These are phyloP conservation scores for Anneissia japonica DNA, from an alignment of 35 echinoderm and acorn worm species.

Conservation along the genomic window DNA sequence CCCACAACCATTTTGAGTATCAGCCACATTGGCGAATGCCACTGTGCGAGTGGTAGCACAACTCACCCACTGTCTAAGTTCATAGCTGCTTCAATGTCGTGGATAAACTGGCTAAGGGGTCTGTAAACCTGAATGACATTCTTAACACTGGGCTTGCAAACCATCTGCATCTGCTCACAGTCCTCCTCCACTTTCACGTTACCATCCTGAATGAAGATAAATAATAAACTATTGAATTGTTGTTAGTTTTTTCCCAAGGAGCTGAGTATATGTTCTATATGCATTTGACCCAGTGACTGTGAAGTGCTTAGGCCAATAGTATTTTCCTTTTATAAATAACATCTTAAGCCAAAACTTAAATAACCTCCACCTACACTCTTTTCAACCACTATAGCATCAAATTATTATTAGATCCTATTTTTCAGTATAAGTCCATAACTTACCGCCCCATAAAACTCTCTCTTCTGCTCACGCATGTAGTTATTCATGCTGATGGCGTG, in stretches of 20 bases:
- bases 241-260: too few species aligned
- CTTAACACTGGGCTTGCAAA: constrained; percentile 83
- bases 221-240: neutral
- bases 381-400: neutral
- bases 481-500: constrained; percentile 98
- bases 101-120: constrained; percentile 76
- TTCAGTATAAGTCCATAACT: neutral
- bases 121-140: constrained; percentile 96
- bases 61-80: constrained; percentile 67
- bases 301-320: too few species aligned
- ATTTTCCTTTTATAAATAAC: too few species aligned
- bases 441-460: constrained; percentile 91
- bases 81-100: constrained; percentile 81
- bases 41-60: too few species aligned
- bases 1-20: too few species aligned
- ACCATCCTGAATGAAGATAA: constrained; percentile 45
- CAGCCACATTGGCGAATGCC: too few species aligned
- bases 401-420: neutral
- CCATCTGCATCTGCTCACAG: constrained; percentile 71
- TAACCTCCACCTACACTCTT: too few species aligned
- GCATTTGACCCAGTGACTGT: too few species aligned
- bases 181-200: constrained; percentile 77
- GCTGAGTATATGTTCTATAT: too few species aligned
- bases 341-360: too few species aligned
- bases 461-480: constrained; percentile 96